These are phyloP conservation scores for Pammene fasciana DNA, from an alignment of 2,888 invertebrate genomes.

Conservation along the genomic window DNA sequence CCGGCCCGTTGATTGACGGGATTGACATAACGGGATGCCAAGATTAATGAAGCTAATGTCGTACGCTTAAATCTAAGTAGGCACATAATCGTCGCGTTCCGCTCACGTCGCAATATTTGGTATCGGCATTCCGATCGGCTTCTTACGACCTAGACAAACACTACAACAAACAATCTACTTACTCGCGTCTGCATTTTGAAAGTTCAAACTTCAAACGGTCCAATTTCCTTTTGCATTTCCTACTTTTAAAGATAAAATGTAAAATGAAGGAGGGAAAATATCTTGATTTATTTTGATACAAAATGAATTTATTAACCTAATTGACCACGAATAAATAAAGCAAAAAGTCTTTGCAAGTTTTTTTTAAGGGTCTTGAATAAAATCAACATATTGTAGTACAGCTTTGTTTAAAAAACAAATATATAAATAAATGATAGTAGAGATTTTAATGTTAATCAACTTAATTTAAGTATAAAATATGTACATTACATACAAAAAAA, in stretches of 20 bases:
- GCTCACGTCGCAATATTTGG: constrained; percentile 47
- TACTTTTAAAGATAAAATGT: not conserved
- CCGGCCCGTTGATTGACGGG: constrained; percentile 44
- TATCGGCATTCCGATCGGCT: constrained; percentile 56
- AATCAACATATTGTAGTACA: too few species aligned
- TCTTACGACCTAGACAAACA: constrained; percentile 43
- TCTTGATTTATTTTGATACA: too few species aligned
- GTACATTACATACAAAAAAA: too few species aligned
- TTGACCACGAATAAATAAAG: too few species aligned
- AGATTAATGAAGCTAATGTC: constrained; percentile 66
- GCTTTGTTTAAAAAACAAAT: too few species aligned
- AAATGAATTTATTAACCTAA: too few species aligned
- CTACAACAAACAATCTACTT: constrained; percentile 24
- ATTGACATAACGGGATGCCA: constrained; percentile 65
- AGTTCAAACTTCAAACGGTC: not conserved
- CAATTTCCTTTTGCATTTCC: not conserved
- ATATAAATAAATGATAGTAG: too few species aligned
- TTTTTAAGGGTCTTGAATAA: too few species aligned
- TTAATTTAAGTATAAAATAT: too few species aligned
- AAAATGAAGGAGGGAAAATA: too few species aligned
- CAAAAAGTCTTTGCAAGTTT: too few species aligned
- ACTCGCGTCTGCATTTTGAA: constrained; percentile 16
- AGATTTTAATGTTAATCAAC: too few species aligned
- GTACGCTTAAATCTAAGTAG: constrained; percentile 53
- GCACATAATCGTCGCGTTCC: constrained; percentile 50